Percentiles rank a stretch among this genome's conserved stretches.
phyloP scores from a whole-genome alignment of 2,888 invertebrate genomes.

The Hyalella azteca region DNA sequence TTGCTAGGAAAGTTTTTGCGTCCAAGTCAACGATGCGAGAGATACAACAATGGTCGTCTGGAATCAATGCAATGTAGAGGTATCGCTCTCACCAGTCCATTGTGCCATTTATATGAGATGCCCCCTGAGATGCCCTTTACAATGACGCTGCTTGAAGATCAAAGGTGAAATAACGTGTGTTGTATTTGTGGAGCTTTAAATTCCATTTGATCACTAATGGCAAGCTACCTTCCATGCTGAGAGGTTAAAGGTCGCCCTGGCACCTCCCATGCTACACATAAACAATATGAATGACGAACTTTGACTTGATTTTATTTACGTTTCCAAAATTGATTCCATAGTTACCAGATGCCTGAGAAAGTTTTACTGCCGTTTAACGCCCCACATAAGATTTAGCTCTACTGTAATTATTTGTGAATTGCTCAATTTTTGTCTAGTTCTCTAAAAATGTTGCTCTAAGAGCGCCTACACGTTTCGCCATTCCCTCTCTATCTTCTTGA shows the following conservation, averaged over 20 bases:
- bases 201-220: constrained; percentile 4
- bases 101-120: not conserved
- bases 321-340: not conserved
- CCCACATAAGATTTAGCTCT: too few relatives aligned
- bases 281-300: not conserved
- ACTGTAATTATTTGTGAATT: not conserved
- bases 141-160: not conserved
- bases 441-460: not conserved
- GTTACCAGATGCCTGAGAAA: constrained; percentile 5
- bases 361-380: not conserved
- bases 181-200: not conserved
- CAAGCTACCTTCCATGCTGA: not conserved
- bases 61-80: too few relatives aligned
- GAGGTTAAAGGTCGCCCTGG: constrained; percentile 6
- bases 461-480: not conserved
- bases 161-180: constrained; percentile 15
- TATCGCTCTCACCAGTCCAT: not conserved
- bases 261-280: not conserved
- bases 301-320: not conserved
- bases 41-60: too few relatives aligned
- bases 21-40: too few relatives aligned
- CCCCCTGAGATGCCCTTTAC: not conserved
- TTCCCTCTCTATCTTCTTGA: not conserved
- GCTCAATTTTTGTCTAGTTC: not conserved
- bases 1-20: too few relatives aligned